These are phyloP conservation scores for Craniophora ligustri DNA, from an alignment of 2,888 invertebrate genomes.

Conservation along the genomic window DNA sequence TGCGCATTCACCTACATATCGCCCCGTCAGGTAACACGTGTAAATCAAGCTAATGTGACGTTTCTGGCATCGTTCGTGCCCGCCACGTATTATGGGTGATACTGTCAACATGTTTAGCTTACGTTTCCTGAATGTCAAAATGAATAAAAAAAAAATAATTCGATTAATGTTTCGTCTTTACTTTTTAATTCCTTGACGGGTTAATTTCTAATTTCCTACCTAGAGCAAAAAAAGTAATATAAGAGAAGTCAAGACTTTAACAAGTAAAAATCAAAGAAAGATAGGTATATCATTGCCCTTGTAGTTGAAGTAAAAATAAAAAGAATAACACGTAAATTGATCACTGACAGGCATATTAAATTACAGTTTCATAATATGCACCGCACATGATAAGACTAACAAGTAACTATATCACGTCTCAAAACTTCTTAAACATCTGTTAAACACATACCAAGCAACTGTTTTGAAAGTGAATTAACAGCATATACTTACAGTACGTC, in stretches of 20 bases:
- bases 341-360: slow-evolving; percentile 28
- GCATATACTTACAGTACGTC: slow-evolving; percentile 25
- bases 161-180: background rate
- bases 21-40: slow-evolving; percentile 76
- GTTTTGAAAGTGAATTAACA: slow-evolving; percentile 32
- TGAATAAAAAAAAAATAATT: background rate
- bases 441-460: slow-evolving; percentile 45
- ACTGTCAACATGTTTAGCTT: slow-evolving; percentile 42
- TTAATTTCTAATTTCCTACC: too few species aligned
- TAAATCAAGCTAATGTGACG: slow-evolving; percentile 86
- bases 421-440: slow-evolving; percentile 47
- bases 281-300: background rate
- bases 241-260: background rate
- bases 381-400: slow-evolving; percentile 25
- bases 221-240: too few species aligned
- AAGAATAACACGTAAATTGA: slow-evolving; percentile 7
- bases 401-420: slow-evolving; percentile 34
- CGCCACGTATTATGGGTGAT: slow-evolving; percentile 63
- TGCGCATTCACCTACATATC: slow-evolving; percentile 54
- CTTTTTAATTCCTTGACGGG: too few species aligned
- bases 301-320: slow-evolving; percentile 17
- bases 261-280: background rate
- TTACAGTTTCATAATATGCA: slow-evolving; percentile 38
- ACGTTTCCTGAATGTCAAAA: slow-evolving; percentile 15
- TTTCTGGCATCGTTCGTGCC: slow-evolving; percentile 72